phyloP scores from a whole-genome alignment of 2,888 invertebrate genomes.

The Stenodera caucasica region DNA sequence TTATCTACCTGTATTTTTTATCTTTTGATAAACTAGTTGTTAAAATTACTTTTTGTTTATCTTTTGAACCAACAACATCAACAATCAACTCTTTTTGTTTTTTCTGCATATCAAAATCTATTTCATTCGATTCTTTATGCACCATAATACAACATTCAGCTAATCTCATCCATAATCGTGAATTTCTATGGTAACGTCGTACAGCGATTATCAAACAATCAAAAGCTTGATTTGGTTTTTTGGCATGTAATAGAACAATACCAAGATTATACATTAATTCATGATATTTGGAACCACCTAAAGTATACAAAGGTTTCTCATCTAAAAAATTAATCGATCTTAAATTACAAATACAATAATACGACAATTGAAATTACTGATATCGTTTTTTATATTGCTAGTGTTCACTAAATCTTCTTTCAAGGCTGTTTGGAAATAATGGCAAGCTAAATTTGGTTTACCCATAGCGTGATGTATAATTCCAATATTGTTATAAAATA shows the following conservation, averaged over 20 bases:
- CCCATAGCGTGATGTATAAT: constrained; percentile 79
- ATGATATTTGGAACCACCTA: constrained; percentile 64
- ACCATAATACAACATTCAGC: constrained; percentile 87
- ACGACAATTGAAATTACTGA: constrained; percentile 28
- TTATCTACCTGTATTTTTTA: constrained; percentile 57
- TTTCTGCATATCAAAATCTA: constrained; percentile 63
- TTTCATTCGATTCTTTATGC: constrained; percentile 61
- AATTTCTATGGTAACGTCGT: constrained; percentile 83
- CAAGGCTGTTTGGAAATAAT: constrained; percentile 78
- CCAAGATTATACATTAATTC: constrained; percentile 81
- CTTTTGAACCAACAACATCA: constrained; percentile 62
- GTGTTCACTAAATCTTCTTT: constrained; percentile 66
- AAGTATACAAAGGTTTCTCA: constrained; percentile 63
- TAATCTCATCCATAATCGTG: constrained; percentile 87
- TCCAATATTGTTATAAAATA: constrained; percentile 81
- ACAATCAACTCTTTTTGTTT: constrained; percentile 64
- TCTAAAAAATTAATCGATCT: constrained; percentile 35
- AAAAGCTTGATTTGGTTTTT: constrained; percentile 82
- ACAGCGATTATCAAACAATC: constrained; percentile 87
- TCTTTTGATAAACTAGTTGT: constrained; percentile 60
- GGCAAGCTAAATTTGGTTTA: constrained; percentile 77
- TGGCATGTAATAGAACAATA: constrained; percentile 78
- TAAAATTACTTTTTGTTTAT: constrained; percentile 66
- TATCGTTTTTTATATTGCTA: constrained; percentile 49
- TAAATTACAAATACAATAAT: background rate